Conservation (phyloP, 2,113 vertebrate genomes). For the Tautogolabrus adspersus region DNA sequence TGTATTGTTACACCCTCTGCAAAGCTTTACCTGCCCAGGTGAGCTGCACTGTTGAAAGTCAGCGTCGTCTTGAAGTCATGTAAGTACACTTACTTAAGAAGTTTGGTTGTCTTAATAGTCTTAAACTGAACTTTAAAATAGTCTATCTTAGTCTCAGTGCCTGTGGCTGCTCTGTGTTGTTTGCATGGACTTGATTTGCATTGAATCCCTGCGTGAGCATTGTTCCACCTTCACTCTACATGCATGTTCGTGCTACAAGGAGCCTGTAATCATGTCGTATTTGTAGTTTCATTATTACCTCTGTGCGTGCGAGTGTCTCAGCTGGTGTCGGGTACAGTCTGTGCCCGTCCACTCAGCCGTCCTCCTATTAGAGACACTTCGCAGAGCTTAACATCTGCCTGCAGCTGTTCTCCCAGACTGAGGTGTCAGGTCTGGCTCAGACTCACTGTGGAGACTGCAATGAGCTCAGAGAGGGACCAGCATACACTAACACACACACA, state of each 20-base stretch:
- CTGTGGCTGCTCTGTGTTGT: not conserved
- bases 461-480: slow-evolving; percentile 13
- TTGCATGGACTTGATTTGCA: slow-evolving; percentile 34
- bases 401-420: slow-evolving; percentile 61
- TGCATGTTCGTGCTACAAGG: not conserved
- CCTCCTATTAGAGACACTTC: slow-evolving; percentile 52
- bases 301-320: slow-evolving; percentile 5
- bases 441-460: slow-evolving; percentile 20
- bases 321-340: slow-evolving; percentile 15
- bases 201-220: not conserved
- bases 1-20: slow-evolving; percentile 70
- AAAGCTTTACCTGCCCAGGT: slow-evolving; percentile 79
- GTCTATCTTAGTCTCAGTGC: not conserved
- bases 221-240: not conserved
- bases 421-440: slow-evolving; percentile 55
- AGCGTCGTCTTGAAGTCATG: slow-evolving; percentile 50
- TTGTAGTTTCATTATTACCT: not conserved
- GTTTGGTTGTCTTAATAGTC: not conserved
- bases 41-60: slow-evolving; percentile 51
- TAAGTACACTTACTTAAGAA: slow-evolving; percentile 69
- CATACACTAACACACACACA: slow-evolving; percentile 35
- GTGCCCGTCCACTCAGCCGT: slow-evolving; percentile 31
- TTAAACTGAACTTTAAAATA: not conserved
- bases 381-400: slow-evolving; percentile 59
- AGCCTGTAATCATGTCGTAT: not conserved